Base-by-base conservation (phyloP, 2,797 vertebrate species). In the Oreortyx pictus region DNA sequence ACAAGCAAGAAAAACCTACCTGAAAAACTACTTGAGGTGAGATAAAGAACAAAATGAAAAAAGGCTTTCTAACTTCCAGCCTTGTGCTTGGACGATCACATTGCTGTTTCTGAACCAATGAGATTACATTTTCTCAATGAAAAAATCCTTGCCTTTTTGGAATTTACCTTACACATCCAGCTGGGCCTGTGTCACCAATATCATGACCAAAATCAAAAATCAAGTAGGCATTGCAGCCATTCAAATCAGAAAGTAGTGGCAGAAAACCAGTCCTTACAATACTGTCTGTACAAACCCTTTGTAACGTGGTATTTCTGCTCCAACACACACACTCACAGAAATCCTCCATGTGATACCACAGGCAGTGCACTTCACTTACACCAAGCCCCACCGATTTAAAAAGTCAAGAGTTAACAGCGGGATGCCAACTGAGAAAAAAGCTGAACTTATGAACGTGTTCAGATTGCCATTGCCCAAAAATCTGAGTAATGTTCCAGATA, bases 401-500 rank as follows among this genome's bases (percentile, higher is more conserved):
- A 77, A 82, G 72, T 67, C 81, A 70, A 49, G 75, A 80, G 39
- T 75, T 94, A 93, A 93, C 62, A 96, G 86, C 78, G 94, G 59
- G 56, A 89, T 39, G 66, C 64, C 81, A 66, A 17, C 0, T 68
- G 11, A 67, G 54, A 82, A 68, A 78, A 86, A 88, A 88, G 39
- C 86, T 82, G 57, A 90, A 89, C 75, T 94, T 91, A 83, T 1
- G 66, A 96, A 89, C 67, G 65, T 44, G 68, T 85, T 92, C 73
- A 83, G 64, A 86, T 9, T 87, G 79, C 76, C 92, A 90, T 5
- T 89, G 94, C 89, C 92, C 86, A 94, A 94, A 92, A 84, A 67
- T 94, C 91, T 94, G 86, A 90, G 86, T 90, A 93, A 92, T 79
- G 80, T 86, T 93, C 67, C 83, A 89, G 92, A 93, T 86, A 95